Percentiles rank a stretch among this genome's conserved stretches.
phyloP scores from a whole-genome alignment of 2,888 invertebrate genomes.

The Hesperia comma region DNA sequence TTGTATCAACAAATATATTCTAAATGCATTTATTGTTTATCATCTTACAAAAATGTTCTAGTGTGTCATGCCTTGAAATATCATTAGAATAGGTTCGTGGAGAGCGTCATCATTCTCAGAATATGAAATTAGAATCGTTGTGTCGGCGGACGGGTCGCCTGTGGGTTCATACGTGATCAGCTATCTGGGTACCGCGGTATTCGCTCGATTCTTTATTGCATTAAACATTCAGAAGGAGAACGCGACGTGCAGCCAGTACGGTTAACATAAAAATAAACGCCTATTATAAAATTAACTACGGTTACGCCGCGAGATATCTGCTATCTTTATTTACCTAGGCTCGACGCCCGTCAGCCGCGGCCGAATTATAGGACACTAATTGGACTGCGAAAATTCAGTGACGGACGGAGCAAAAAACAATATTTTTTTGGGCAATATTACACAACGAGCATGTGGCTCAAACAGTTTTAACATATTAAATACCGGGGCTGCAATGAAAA shows the following conservation, averaged over 20 bases:
- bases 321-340: slow-evolving; percentile 70
- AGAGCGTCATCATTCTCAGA: slow-evolving; percentile 67
- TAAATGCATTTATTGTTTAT: too few species aligned
- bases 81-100: slow-evolving; percentile 63
- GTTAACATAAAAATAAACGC: slow-evolving; percentile 81
- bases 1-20: neutral
- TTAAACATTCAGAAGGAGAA: slow-evolving; percentile 75
- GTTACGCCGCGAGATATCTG: slow-evolving; percentile 65
- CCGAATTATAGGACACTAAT: slow-evolving; percentile 82
- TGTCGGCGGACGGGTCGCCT: slow-evolving; percentile 53
- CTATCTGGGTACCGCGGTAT: slow-evolving; percentile 52
- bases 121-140: slow-evolving; percentile 70
- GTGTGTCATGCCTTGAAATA: neutral
- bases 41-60: neutral
- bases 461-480: slow-evolving; percentile 15
- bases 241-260: slow-evolving; percentile 57
- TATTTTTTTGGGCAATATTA: slow-evolving; percentile 57
- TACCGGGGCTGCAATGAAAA: neutral
- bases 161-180: slow-evolving; percentile 61
- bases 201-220: slow-evolving; percentile 66
- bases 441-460: slow-evolving; percentile 40
- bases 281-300: slow-evolving; percentile 82
- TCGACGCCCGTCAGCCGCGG: slow-evolving; percentile 69
- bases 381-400: slow-evolving; percentile 78
- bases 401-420: slow-evolving; percentile 71